These are phyloP conservation scores for Drosophila neonasuta DNA, from an alignment of 2,888 invertebrate species.

Conservation along the genomic window DNA sequence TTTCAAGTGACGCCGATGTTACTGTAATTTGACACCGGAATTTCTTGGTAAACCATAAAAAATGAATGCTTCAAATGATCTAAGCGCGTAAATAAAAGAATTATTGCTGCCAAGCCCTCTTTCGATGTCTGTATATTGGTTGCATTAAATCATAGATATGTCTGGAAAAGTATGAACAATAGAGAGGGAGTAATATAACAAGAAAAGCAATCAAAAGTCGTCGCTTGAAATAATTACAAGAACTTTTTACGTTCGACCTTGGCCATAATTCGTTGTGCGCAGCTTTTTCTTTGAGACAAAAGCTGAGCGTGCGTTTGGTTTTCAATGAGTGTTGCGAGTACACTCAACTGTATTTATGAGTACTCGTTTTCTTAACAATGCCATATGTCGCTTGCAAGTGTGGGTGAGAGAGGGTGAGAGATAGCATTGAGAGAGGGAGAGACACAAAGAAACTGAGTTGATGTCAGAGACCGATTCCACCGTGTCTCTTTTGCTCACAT, in stretches of 20 bases:
- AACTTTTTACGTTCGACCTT: slow-evolving; percentile 76
- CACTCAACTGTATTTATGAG: slow-evolving; percentile 20
- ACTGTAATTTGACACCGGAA: slow-evolving; percentile 5
- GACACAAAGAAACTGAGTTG: not conserved
- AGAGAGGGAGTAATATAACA: slow-evolving; percentile 5
- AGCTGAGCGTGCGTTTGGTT: slow-evolving; percentile 64
- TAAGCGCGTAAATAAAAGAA: not conserved
- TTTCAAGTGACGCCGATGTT: slow-evolving; percentile 1
- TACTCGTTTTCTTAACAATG: slow-evolving; percentile 44
- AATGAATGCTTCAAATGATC: not conserved
- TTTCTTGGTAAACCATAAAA: not conserved
- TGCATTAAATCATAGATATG: not conserved
- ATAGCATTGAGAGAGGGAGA: not conserved
- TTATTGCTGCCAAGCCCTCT: not conserved
- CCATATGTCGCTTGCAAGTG: slow-evolving; percentile 34
- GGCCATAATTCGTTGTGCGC: slow-evolving; percentile 66
- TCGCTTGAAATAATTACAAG: slow-evolving; percentile 71
- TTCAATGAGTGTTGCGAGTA: slow-evolving; percentile 57
- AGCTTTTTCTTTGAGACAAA: slow-evolving; percentile 65
- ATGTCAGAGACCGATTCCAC: slow-evolving; percentile 15
- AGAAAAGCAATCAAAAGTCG: slow-evolving; percentile 40
- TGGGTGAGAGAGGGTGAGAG: slow-evolving; percentile 6
- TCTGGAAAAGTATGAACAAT: not conserved
- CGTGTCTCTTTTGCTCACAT: slow-evolving; percentile 25
- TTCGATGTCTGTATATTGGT: not conserved